These are phyloP conservation scores for Imbricaverruca yamaguchii DNA, from an alignment of 2,888 invertebrate genomes.

Conservation along the genomic window DNA sequence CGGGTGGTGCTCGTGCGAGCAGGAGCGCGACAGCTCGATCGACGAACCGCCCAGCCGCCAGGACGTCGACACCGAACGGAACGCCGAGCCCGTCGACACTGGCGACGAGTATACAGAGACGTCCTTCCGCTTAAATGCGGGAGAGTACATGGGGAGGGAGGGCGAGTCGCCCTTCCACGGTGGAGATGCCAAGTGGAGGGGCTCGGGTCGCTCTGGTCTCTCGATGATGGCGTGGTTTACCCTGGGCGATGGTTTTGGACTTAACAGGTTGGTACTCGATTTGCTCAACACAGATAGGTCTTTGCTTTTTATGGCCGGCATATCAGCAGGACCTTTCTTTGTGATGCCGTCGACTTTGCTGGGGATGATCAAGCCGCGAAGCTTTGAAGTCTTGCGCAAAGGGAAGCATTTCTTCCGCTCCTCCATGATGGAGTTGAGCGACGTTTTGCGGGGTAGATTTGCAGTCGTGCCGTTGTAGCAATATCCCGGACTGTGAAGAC, in stretches of 20 bases:
- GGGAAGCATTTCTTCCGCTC: slow-evolving; percentile 73
- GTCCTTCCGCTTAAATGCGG: slow-evolving; percentile 68
- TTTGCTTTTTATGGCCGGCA: slow-evolving; percentile 71
- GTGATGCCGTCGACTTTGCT: slow-evolving; percentile 52
- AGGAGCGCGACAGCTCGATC: slow-evolving; percentile 4
- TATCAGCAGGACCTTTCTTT: slow-evolving; percentile 56
- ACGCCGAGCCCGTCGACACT: not conserved
- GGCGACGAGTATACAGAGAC: slow-evolving; percentile 53
- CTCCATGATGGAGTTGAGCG: slow-evolving; percentile 67
- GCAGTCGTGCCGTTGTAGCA: not conserved
- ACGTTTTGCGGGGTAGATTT: slow-evolving; percentile 49
- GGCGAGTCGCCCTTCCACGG: slow-evolving; percentile 34
- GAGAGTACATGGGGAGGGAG: slow-evolving; percentile 62
- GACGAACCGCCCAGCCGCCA: not conserved
- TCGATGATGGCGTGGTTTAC: not conserved
- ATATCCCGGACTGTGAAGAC: not conserved
- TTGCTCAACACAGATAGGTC: not conserved
- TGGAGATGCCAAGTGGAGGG: slow-evolving; percentile 30
- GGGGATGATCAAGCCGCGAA: slow-evolving; percentile 81
- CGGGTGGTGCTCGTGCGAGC: not conserved
- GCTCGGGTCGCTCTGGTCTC: not conserved
- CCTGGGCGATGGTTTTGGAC: not conserved
- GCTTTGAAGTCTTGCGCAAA: slow-evolving; percentile 45
- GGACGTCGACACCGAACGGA: not conserved
- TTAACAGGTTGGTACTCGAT: not conserved